Base-by-base conservation (phyloP, 2,797 vertebrate genomes). In the Malurus leucopterus region DNA sequence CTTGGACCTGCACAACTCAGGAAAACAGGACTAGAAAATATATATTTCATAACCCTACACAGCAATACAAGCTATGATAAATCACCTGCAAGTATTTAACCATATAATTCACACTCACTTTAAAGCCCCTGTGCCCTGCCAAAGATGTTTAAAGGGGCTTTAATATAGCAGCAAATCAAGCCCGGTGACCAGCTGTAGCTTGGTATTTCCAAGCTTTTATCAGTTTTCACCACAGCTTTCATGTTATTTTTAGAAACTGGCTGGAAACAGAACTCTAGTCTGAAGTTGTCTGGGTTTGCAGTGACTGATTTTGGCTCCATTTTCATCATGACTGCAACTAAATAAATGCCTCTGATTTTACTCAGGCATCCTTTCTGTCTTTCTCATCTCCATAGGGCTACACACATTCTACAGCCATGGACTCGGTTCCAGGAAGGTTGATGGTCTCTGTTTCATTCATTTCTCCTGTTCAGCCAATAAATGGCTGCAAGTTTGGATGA, bases 141-240 rank as follows among this genome's bases (percentile, higher is more conserved):
- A 89, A 69, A 89, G 79, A 81, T 67, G 22, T 89, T 90, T 94
- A 90, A 93, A 89, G 24, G 49, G 38, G 24, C 34, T 90, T 91
- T 88, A 91, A 75, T 78, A 83, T 0, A 89, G 50, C 67, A 87
- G 65, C 50, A 87, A 90, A 78, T 81, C 79, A 84, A 90, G 67
- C 34, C 51, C 79, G 0, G 76, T 80, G 73, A 80, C 82, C 91
- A 94, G 89, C 82, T 95, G 89, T 70, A 92, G 36, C 75, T 82
- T 91, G 71, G 76, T 91, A 95, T 81, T 94, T 90, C 65, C 77
- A 91, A 59, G 88, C 90, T 95, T 94, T 93, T 93, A 91, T 95
- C 91, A 92, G 57, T 94, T 87, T 92, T 70, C 79, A 61, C 46
- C 30, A 47, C 11, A 73, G 76, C 79, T 93, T 94, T 95, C 76